These are phyloP conservation scores for Clusia tigrina DNA, from an alignment of 2,888 invertebrate species.

Conservation along the genomic window DNA sequence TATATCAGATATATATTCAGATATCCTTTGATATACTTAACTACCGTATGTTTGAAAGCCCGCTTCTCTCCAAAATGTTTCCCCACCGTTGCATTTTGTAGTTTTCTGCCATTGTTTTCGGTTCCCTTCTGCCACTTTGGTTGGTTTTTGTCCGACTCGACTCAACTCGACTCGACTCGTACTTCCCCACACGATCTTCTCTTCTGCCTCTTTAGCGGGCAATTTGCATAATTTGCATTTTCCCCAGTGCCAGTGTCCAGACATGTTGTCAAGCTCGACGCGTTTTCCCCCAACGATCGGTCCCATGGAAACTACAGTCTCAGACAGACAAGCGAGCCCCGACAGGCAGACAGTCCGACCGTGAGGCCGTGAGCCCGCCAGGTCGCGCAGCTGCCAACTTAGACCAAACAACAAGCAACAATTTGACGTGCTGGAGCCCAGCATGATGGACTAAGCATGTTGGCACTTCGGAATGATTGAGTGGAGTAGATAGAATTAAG, in stretches of 20 bases:
- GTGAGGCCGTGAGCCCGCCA: background rate
- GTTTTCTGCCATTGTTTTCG: too few relatives aligned
- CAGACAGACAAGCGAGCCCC: conserved; percentile 17
- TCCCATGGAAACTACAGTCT: conserved; percentile 22
- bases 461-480: background rate
- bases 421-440: conserved; percentile 1
- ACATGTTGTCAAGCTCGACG: conserved; percentile 17
- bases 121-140: too few relatives aligned
- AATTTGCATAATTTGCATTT: conserved; percentile 43
- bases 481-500: background rate
- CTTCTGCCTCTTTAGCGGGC: conserved; percentile 21
- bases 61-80: too few relatives aligned
- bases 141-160: too few relatives aligned
- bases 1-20: too few relatives aligned
- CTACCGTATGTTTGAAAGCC: too few relatives aligned
- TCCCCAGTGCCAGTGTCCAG: conserved; percentile 32
- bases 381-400: conserved; percentile 12
- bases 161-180: conserved; percentile 9
- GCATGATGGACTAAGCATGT: background rate
- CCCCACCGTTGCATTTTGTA: too few relatives aligned
- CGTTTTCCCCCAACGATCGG: conserved; percentile 21
- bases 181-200: conserved; percentile 12
- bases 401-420: conserved; percentile 21
- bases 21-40: too few relatives aligned
- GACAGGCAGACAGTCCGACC: background rate